phyloP scores from a whole-genome alignment of 1,140 invertebrate genomes.

The Zaprionus lachaisei region DNA sequence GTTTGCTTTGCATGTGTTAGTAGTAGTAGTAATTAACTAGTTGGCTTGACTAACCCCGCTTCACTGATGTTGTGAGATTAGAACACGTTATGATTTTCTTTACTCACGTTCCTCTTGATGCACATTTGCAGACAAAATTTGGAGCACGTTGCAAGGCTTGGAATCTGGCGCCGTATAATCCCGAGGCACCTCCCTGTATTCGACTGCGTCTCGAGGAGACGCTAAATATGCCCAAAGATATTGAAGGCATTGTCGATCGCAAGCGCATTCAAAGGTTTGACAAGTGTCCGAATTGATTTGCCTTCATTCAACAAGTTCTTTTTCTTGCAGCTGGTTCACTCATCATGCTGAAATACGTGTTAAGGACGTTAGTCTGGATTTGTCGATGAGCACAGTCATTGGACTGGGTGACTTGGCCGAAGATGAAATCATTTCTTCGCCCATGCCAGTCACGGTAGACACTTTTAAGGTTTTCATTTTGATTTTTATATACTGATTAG shows the following conservation, averaged over 20 bases:
- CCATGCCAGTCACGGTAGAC: constrained; percentile 91
- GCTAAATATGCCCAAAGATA: constrained; percentile 78
- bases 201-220: constrained; percentile 88
- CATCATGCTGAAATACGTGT: constrained; percentile 88
- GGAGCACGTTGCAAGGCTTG: constrained; percentile 89
- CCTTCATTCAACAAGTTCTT: background rate
- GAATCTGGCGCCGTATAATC: constrained; percentile 87
- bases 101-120: constrained; percentile 10
- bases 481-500: constrained; percentile 13
- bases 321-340: constrained; percentile 80
- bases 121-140: constrained; percentile 88
- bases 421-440: constrained; percentile 91
- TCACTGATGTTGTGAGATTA: background rate
- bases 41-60: constrained; percentile 20
- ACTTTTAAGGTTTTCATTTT: background rate
- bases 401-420: constrained; percentile 92
- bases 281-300: background rate
- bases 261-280: constrained; percentile 77
- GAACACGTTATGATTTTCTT: background rate
- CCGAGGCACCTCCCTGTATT: constrained; percentile 85
- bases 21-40: constrained; percentile 12
- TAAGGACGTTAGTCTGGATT: constrained; percentile 88
- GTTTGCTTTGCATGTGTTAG: constrained; percentile 64
- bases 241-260: constrained; percentile 72
- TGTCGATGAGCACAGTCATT: constrained; percentile 92